Base-by-base conservation (phyloP, 2,113 vertebrate species). In the Ariopsis seemanni region DNA sequence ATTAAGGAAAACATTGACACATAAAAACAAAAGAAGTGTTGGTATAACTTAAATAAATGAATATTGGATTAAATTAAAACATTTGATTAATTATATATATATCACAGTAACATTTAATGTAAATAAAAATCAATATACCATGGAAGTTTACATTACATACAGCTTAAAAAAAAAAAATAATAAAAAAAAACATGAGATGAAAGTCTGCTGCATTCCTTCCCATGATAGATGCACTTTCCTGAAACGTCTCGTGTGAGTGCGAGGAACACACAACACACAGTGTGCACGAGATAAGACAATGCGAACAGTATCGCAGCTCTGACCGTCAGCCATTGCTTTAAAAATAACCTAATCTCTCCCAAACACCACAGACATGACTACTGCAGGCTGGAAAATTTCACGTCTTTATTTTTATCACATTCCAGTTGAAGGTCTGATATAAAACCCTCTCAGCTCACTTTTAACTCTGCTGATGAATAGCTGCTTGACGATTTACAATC, bases 201-300 rank as follows among this genome's bases (percentile, higher is more conserved):
- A 82, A 62, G 17, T 62, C 27, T 18, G 79, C 27, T 10, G 1
- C 79, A 82, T 82, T 62, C 27, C 57, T 60, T 34, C 30, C 58
- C 62, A 18, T 22, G 18, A 67, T 34, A 74, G 81, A 78, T 27
- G 65, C 25, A 88, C 82, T 85, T 75, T 85, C 78, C 87, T 88
- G 87, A 88, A 85, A 57, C 67, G 42, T 2, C 4, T 12, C 34
- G 50, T 82, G 79, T 50, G 60, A 62, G 58, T 79, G 77, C 52
- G 48, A 65, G 58, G 27, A 77, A 77, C 79, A 67, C 50, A 67
- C 79, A 77, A 77, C 79, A 67, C 58, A 67, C 79, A 77, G 60
- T 86, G 52, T 83, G 78, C 80, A 55, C 18, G 17, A 85, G 77
- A 88, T 85, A 88, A 88, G 84, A 81, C n/a, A 4, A 48, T 14